phyloP scores from a whole-genome alignment of 2,113 vertebrate genomes.

The Mirounga angustirostris region DNA sequence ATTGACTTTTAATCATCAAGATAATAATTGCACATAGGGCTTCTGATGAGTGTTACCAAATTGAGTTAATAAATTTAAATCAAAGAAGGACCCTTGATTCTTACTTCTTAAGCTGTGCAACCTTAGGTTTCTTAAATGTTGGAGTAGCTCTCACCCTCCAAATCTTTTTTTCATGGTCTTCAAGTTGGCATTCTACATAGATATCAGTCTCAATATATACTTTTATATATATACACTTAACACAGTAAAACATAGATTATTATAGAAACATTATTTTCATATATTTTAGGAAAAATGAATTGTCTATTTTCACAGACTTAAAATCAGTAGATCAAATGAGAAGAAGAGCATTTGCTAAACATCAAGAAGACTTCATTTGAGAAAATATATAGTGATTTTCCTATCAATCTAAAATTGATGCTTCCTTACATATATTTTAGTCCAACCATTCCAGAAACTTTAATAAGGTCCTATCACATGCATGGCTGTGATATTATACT shows the following conservation, averaged over 20 bases:
- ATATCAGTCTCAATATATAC: neutral
- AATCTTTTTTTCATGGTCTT: neutral
- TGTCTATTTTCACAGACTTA: neutral
- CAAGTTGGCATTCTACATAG: neutral
- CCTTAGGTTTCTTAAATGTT: neutral
- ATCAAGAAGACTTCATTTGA: neutral
- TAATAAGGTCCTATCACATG: neutral
- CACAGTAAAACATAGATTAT: neutral
- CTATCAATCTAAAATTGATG: neutral
- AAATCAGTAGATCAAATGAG: neutral
- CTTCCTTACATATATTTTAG: neutral
- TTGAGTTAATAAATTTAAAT: neutral
- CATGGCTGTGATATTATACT: neutral
- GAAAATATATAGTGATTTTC: neutral
- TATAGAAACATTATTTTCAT: neutral
- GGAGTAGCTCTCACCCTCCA: neutral
- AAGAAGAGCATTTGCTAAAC: constrained; percentile 16
- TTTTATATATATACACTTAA: neutral
- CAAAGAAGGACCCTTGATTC: neutral
- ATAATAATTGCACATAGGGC: neutral
- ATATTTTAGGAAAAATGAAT: constrained; percentile 22
- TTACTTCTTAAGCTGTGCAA: neutral
- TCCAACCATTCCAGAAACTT: neutral
- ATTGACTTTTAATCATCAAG: neutral
- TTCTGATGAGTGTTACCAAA: neutral